A percentile compares a stretch with the other conserved stretches of the same genome.
phyloP scores from a whole-genome alignment of 2,888 invertebrate species.

The Drosophila nr. medialis region DNA sequence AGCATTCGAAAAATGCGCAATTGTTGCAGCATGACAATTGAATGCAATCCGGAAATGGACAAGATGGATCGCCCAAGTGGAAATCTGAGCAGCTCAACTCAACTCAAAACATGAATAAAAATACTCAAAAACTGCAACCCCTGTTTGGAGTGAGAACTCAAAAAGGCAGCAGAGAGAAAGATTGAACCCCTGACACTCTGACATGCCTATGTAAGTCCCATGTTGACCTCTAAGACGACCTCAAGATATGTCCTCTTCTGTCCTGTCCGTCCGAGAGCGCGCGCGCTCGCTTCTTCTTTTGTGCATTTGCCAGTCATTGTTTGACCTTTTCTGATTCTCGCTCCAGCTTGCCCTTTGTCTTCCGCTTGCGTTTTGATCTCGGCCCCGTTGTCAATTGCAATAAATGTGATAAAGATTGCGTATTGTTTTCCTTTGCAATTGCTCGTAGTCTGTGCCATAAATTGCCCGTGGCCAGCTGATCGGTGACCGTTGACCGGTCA shows the following conservation, averaged over 20 bases:
- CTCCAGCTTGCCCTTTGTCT: constrained; percentile 56
- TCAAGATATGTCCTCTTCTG: constrained; percentile 85
- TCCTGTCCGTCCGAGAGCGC: constrained; percentile 89
- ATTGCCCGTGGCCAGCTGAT: constrained; percentile 61
- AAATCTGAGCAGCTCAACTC: constrained; percentile 23
- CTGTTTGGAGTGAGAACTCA: constrained; percentile 29
- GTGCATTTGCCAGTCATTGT: constrained; percentile 53
- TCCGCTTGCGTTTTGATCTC: constrained; percentile 33
- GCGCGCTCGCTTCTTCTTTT: constrained; percentile 82
- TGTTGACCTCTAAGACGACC: constrained; percentile 80
- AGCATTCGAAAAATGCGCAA: constrained; percentile 64
- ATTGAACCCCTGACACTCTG: constrained; percentile 14
- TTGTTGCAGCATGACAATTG: constrained; percentile 71
- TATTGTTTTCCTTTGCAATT: constrained; percentile 59
- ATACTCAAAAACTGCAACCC: constrained; percentile 31
- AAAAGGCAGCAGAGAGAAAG: constrained; percentile 10
- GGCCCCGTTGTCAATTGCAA: constrained; percentile 67
- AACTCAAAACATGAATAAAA: too few species aligned
- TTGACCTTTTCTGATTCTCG: constrained; percentile 69
- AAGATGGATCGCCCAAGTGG: constrained; percentile 69
- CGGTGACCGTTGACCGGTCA: constrained; percentile 35
- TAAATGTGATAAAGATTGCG: constrained; percentile 76
- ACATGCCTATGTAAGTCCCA: constrained; percentile 50
- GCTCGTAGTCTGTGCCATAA: constrained; percentile 64
- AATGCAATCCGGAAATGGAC: constrained; percentile 80